A percentile compares a stretch with the other conserved stretches of the same genome.
Evolutionary conservation across 2,888 invertebrate species (phyloP).

Genomic region (Epiperipatus broadwayi): DNA sequence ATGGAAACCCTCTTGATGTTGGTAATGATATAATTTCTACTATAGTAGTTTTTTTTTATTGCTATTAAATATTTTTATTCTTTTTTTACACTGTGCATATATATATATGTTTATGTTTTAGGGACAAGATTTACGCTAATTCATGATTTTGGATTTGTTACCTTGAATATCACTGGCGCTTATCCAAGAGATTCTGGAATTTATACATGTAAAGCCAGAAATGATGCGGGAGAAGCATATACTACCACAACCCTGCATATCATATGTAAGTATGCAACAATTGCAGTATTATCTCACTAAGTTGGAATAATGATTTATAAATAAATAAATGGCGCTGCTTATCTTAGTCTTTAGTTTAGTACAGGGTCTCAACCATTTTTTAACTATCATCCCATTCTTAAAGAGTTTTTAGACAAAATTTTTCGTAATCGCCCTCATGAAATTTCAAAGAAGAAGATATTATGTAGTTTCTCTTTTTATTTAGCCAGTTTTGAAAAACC

Average conservation of each 20-base stretch:
- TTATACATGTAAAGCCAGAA: slow-evolving; percentile 74
- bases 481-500: no score
- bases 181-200: slow-evolving; percentile 84
- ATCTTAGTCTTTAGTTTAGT: slow-evolving; percentile 10
- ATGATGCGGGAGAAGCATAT: slow-evolving; percentile 71
- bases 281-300: no score
- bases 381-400: no score
- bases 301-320: no score
- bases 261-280: slow-evolving; percentile 44
- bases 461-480: no score
- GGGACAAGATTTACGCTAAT: slow-evolving; percentile 70
- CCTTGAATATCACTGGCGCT: slow-evolving; percentile 72
- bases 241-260: slow-evolving; percentile 74
- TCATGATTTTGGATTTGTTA: slow-evolving; percentile 89
- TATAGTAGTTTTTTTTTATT: no score
- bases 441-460: no score
- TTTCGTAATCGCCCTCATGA: no score
- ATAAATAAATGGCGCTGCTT: not conserved
- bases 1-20: slow-evolving; percentile 65
- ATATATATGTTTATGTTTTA: slow-evolving; percentile 19
- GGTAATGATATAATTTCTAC: slow-evolving; percentile 35
- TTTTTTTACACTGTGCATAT: no score
- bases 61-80: no score
- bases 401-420: no score
- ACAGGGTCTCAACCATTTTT: no score